These are phyloP conservation scores for Wasmannia auropunctata DNA, from an alignment of 1,140 invertebrate genomes.

Conservation along the genomic window DNA sequence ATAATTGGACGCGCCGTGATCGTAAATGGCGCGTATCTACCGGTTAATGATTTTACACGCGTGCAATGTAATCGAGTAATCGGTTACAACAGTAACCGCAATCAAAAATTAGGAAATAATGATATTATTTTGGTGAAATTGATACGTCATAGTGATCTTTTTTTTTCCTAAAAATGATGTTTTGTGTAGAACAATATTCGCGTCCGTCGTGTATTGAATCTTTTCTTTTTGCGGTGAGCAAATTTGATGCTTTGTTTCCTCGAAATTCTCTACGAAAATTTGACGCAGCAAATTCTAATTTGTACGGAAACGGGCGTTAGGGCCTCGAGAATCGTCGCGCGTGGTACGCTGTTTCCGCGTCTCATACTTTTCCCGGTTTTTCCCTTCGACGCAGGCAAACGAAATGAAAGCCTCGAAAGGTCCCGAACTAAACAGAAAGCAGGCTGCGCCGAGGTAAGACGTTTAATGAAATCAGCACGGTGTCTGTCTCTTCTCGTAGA, in stretches of 20 bases:
- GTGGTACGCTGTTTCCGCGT: not conserved
- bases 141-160: not conserved
- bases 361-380: constrained; percentile 47
- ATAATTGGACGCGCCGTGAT: constrained; percentile 44
- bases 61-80: constrained; percentile 23
- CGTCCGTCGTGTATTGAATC: not conserved
- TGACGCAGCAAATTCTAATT: not conserved
- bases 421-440: constrained; percentile 77
- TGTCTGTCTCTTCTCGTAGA: constrained; percentile 73
- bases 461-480: constrained; percentile 84
- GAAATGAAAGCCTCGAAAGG: constrained; percentile 68
- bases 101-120: not conserved
- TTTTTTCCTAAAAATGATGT: not conserved
- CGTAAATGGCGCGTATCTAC: constrained; percentile 28
- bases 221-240: not conserved
- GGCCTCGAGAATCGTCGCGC: not conserved
- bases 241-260: not conserved
- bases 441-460: constrained; percentile 79
- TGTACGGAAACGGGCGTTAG: not conserved
- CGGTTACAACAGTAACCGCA: not conserved
- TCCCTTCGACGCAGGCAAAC: constrained; percentile 63
- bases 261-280: not conserved
- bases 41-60: constrained; percentile 54
- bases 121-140: not conserved
- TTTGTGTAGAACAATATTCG: not conserved